phyloP scores from a whole-genome alignment of 53 echinoderm and acorn worm genomes.

The Temnopleurus reevesii region DNA sequence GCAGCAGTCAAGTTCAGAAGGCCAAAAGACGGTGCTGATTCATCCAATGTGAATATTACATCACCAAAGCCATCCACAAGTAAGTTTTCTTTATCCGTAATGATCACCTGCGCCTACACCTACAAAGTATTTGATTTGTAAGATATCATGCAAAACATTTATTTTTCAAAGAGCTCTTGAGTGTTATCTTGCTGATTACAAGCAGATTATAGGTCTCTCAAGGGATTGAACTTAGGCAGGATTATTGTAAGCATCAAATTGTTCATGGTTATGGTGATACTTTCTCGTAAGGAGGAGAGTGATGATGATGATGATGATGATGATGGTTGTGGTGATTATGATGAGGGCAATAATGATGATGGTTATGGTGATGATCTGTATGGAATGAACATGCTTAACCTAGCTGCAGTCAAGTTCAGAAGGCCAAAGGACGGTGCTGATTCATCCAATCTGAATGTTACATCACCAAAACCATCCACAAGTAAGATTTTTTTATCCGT shows the following conservation, averaged over 20 bases:
- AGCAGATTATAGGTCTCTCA: no score
- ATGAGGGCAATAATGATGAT: no score
- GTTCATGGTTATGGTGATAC: not conserved
- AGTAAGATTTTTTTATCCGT: constrained; percentile 24
- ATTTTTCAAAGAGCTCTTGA: no score
- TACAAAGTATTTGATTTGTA: no score
- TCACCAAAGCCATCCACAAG: constrained; percentile 48
- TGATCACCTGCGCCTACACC: not conserved
- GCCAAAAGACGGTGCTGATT: constrained; percentile 30
- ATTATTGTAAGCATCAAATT: constrained; percentile 21
- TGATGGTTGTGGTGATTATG: no score
- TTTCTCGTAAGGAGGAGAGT: no score
- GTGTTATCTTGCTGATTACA: no score
- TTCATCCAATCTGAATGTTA: constrained; percentile 18
- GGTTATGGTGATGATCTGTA: no score
- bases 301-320: no score
- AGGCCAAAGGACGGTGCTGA: constrained; percentile 34
- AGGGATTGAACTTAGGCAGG: no score
- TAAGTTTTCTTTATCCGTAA: not conserved
- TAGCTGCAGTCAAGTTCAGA: constrained; percentile 90
- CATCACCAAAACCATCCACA: constrained; percentile 45
- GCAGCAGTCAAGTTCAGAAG: constrained; percentile 88
- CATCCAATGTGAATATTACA: constrained; percentile 12
- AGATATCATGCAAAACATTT: no score
- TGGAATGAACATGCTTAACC: constrained; percentile 94